These are phyloP conservation scores for Dinothrombium tinctorium DNA, from an alignment of 1,140 invertebrate genomes.

Conservation along the genomic window DNA sequence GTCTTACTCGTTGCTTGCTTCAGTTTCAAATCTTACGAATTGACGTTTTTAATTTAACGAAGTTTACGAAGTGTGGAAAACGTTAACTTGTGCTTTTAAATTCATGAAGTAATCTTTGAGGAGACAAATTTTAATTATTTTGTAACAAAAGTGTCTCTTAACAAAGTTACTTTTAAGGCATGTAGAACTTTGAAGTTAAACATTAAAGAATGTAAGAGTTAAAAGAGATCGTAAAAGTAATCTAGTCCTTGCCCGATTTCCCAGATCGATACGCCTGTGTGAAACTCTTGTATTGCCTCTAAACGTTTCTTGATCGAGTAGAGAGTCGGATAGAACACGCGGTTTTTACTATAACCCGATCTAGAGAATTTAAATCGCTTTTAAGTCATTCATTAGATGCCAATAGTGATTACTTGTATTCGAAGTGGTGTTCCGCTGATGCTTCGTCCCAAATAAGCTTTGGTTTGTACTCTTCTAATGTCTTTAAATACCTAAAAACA, in stretches of 20 bases:
- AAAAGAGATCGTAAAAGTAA: conserved; percentile 83
- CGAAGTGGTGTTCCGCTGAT: conserved; percentile 58
- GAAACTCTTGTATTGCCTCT: conserved; percentile 47
- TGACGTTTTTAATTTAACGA: too few relatives aligned
- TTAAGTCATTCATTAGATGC: background rate
- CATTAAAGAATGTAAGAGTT: too few relatives aligned
- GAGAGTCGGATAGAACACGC: conserved; percentile 67
- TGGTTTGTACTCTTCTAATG: conserved; percentile 32
- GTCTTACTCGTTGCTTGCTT: too few relatives aligned
- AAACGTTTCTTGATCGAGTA: conserved; percentile 55
- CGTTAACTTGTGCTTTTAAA: too few relatives aligned
- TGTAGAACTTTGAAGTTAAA: too few relatives aligned
- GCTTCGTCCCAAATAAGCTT: conserved; percentile 48
- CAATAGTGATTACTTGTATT: conserved; percentile 38
- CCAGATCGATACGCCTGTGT: conserved; percentile 72
- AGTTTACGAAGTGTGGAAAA: too few relatives aligned
- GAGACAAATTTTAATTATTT: too few relatives aligned
- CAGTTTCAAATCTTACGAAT: too few relatives aligned
- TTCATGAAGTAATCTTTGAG: too few relatives aligned
- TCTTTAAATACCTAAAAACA: conserved; percentile 23
- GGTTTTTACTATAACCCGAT: conserved; percentile 34
- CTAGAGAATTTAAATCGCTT: conserved; percentile 24
- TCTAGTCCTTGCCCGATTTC: conserved; percentile 81
- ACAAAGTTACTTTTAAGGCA: too few relatives aligned
- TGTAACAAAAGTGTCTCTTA: too few relatives aligned